Percentiles rank a stretch among this genome's conserved stretches.
Conservation (phyloP, 2,797 vertebrate species). For the Hipposideros larvatus region DNA sequence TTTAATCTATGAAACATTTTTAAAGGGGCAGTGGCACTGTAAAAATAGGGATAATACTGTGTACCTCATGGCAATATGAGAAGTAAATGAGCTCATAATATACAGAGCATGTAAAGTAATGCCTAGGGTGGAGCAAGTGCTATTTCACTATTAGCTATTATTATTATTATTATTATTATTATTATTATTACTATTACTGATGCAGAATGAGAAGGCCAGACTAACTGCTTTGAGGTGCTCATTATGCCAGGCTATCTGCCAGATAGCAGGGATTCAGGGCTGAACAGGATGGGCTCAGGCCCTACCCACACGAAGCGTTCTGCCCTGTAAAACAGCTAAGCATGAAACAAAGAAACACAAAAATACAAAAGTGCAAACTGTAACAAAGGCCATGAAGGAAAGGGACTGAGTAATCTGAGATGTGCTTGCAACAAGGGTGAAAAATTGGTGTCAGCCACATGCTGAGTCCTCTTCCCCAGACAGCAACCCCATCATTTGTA, state of each 20-base stretch:
- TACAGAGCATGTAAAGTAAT: not conserved
- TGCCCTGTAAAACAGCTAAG: not conserved
- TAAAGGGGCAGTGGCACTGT: not conserved
- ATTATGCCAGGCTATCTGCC: not conserved
- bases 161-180: not conserved
- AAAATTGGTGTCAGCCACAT: not conserved
- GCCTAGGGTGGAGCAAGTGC: not conserved
- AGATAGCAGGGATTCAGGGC: not conserved
- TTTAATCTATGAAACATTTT: conserved; percentile 1
- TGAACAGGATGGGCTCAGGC: not conserved
- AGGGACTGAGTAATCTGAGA: not conserved
- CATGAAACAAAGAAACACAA: not conserved
- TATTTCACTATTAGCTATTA: not conserved
- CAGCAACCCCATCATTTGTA: not conserved
- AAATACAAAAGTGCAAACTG: not conserved
- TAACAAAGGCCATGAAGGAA: conserved; percentile 20
- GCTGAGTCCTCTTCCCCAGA: not conserved
- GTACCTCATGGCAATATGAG: not conserved
- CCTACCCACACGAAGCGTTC: not conserved
- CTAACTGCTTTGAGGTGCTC: not conserved
- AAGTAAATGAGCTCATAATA: conserved; percentile 43
- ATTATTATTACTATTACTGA: not conserved
- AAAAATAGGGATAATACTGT: conserved; percentile 13
- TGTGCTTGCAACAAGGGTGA: not conserved
- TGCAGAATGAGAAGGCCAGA: not conserved